Base-by-base conservation (phyloP, 2,888 invertebrate genomes). In the Acanthacorydalis orientalis region DNA sequence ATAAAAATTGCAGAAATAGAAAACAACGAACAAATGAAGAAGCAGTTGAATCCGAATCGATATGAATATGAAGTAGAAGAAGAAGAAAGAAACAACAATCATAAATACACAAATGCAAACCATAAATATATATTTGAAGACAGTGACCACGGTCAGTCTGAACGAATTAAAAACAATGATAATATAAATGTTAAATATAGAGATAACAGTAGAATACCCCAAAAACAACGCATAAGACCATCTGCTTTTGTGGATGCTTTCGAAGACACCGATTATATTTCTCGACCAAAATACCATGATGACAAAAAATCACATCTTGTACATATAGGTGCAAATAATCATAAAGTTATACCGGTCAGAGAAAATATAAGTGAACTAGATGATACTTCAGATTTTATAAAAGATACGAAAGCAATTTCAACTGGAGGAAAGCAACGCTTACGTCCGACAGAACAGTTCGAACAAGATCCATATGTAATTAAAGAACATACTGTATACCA, bases 1-100 rank as follows among this genome's bases (percentile, higher is more conserved):
- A 66, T 69, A 1, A 60, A 31, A 40, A 31, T 23, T 4, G 23
- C 6, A 23, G 23, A 23, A 23, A 23, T 23, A 23, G 23, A 38
- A 7, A 38, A 38, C 12, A 38, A 15, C 7, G 15, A 38, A 23
- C 23, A 23, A 23, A 23, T 23, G 23, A 23, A 23, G 2, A 23
- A 23, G 23, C 23, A 4, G 6, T 23, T 6, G 6, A 23, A 23
- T 23, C 23, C 23, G 6, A 23, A 23, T 23, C 2, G 6, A 6
- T 23, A 23, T 23, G 23, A 23, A 23, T 23, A 23, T 23, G 23
- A 23, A 23, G 23, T 23, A 23, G 23, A 23, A 6, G 23, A 23
- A 23, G 23, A 6, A 23, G 23, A 23, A 23, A 23, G 23, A 23
- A 23, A 23, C 6, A 23, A 23, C 23, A 23, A 23, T 23, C 23